A percentile compares a stretch with the other conserved stretches of the same genome.
These are phyloP conservation scores for Tribolium freemani DNA, from an alignment of 2,888 invertebrate genomes.

Conservation along the genomic window DNA sequence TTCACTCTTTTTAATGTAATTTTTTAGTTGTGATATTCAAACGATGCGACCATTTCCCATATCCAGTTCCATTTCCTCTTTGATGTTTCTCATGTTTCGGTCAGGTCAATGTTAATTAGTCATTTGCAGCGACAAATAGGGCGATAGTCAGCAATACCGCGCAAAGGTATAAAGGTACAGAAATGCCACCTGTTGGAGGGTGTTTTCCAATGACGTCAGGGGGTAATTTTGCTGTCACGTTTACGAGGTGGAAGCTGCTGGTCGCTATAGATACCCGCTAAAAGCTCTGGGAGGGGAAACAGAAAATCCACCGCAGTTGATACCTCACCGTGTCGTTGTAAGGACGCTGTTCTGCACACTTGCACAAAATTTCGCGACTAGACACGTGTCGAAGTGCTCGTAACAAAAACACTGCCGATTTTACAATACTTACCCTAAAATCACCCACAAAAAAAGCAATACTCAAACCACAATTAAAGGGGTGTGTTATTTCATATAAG, in stretches of 20 bases:
- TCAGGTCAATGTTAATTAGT: not conserved
- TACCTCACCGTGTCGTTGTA: slow-evolving; percentile 34
- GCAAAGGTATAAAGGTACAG: not conserved
- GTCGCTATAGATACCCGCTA: slow-evolving; percentile 56
- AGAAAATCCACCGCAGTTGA: slow-evolving; percentile 46
- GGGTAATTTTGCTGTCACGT: slow-evolving; percentile 46
- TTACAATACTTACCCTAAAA: not conserved
- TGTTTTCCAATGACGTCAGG: slow-evolving; percentile 53
- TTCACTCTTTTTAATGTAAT: not conserved
- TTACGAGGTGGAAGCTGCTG: slow-evolving; percentile 53
- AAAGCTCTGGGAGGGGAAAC: slow-evolving; percentile 39
- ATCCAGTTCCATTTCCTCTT: not conserved
- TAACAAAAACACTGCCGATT: slow-evolving; percentile 21
- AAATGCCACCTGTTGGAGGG: slow-evolving; percentile 52
- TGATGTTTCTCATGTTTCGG: slow-evolving; percentile 13
- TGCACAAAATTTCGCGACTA: slow-evolving; percentile 17
- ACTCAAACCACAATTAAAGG: too few relatives aligned
- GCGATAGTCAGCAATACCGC: not conserved
- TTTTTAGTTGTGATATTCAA: not conserved
- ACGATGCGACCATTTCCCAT: not conserved
- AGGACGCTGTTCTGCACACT: slow-evolving; percentile 9
- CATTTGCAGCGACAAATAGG: not conserved
- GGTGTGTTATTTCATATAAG: not conserved
- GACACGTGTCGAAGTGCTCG: slow-evolving; percentile 44
- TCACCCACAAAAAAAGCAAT: not conserved